These are phyloP conservation scores for Napeogenes sylphis DNA, from an alignment of 2,888 invertebrate genomes.

Conservation along the genomic window DNA sequence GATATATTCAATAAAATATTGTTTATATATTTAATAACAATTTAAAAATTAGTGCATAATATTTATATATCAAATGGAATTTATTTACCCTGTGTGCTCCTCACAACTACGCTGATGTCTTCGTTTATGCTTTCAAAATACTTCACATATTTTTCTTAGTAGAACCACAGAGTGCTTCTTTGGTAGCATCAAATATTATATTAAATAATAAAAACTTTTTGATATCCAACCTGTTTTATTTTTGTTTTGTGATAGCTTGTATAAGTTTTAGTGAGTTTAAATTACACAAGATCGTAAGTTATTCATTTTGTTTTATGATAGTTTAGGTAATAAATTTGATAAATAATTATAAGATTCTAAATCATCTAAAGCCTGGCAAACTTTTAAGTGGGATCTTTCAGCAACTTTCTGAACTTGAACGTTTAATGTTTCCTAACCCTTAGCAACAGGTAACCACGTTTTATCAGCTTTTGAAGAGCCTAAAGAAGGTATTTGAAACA, in stretches of 20 bases:
- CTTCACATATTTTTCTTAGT: conserved; percentile 51
- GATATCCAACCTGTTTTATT: conserved; percentile 27
- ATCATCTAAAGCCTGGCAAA: conserved; percentile 56
- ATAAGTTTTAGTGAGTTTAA: too few species aligned
- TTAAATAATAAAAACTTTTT: too few species aligned
- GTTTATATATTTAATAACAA: too few species aligned
- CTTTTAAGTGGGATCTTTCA: conserved; percentile 77
- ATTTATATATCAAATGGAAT: background rate
- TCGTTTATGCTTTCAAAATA: conserved; percentile 63
- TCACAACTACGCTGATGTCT: conserved; percentile 68
- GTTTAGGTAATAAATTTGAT: background rate
- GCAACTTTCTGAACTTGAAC: conserved; percentile 71
- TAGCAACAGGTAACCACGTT: conserved; percentile 83
- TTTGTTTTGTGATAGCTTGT: background rate
- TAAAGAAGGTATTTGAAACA: conserved; percentile 23
- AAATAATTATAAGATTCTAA: too few species aligned
- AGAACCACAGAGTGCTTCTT: conserved; percentile 61
- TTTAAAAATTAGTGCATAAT: conserved; percentile 2
- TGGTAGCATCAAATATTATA: too few species aligned
- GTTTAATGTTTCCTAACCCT: conserved; percentile 79
- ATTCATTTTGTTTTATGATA: too few species aligned
- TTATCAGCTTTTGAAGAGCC: conserved; percentile 78
- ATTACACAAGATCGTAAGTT: too few species aligned
- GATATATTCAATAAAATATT: background rate
- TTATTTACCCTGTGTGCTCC: conserved; percentile 43